Evolutionary conservation across 1,140 invertebrate genomes (phyloP).

Genomic region (Rhysida immarginata): DNA sequence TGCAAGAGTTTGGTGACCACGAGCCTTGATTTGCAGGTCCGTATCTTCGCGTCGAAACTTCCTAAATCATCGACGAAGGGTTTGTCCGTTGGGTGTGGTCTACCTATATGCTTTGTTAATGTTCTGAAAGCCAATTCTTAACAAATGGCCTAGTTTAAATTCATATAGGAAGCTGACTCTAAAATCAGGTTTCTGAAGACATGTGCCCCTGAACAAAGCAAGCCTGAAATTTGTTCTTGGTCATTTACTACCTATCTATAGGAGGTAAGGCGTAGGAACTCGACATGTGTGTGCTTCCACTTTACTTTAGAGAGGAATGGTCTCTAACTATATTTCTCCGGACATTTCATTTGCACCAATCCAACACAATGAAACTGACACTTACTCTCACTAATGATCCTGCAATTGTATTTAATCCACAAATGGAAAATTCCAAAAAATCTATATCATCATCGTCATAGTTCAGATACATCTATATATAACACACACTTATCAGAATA

Average conservation of each 20-base stretch:
- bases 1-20: background rate
- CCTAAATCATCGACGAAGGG: background rate
- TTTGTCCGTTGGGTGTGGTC: background rate
- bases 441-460: too few species aligned
- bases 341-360: background rate
- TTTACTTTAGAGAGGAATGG: background rate
- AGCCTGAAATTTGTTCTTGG: background rate
- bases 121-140: background rate
- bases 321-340: background rate
- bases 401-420: too few species aligned
- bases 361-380: too few species aligned
- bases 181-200: background rate
- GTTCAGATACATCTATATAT: too few species aligned
- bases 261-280: background rate
- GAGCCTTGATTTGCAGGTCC: background rate
- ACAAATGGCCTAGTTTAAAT: background rate
- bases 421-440: too few species aligned
- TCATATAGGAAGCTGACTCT: background rate
- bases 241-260: background rate
- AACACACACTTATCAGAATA: too few species aligned
- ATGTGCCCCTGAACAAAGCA: background rate
- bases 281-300: background rate
- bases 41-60: background rate
- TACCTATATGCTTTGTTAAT: background rate
- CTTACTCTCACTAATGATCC: too few species aligned